These are phyloP conservation scores for Sinosuthora webbiana DNA, from an alignment of 2,113 vertebrate species.

Conservation along the genomic window DNA sequence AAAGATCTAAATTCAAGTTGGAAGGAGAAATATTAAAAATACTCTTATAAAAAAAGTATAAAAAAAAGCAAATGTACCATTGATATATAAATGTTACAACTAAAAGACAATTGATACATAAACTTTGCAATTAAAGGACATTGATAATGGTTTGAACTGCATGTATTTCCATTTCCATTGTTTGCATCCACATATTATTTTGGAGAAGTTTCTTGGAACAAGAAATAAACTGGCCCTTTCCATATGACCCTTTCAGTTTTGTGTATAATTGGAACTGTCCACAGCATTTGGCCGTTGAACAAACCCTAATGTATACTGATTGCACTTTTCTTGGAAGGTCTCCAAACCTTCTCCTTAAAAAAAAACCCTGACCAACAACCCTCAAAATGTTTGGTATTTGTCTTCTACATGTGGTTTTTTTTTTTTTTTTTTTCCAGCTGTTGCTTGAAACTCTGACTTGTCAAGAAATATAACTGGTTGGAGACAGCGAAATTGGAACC, in stretches of 20 bases:
- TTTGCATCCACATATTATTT: neutral
- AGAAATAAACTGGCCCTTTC: neutral
- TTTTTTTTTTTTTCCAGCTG: neutral
- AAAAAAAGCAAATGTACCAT: neutral
- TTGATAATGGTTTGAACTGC: neutral
- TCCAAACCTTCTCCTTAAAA: neutral
- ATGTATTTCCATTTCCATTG: neutral
- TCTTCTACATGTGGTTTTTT: neutral
- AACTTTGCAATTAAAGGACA: neutral
- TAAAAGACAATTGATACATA: fast-evolving
- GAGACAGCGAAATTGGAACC: neutral
- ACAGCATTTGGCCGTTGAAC: neutral
- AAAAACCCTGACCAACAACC: neutral
- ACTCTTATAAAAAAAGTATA: neutral
- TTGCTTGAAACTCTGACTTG: neutral
- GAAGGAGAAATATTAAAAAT: neutral
- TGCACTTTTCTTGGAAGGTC: neutral
- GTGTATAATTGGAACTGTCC: neutral
- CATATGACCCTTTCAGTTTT: neutral
- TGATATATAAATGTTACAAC: neutral
- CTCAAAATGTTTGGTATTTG: neutral
- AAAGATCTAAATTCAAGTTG: neutral
- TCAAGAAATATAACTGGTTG: neutral
- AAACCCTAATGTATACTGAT: neutral
- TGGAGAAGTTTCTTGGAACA: neutral